Percentiles rank a stretch among this genome's conserved stretches.
Conservation (phyloP, 2,113 vertebrate genomes). For the Morone saxatilis region DNA sequence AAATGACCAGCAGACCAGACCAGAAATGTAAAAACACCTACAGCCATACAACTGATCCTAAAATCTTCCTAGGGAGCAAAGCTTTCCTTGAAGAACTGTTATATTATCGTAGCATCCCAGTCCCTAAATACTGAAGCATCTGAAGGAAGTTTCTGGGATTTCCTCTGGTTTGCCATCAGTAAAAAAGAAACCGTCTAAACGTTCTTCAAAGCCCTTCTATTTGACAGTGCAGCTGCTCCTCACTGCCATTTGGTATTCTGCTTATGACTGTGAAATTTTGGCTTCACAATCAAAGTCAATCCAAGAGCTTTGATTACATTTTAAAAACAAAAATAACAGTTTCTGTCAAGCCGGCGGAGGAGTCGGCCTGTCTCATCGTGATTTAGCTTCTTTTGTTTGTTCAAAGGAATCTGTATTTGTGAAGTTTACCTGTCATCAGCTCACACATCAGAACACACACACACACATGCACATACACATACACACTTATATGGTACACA, state of each 20-base stretch:
- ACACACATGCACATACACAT: slow-evolving; percentile 13
- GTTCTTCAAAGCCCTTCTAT: slow-evolving; percentile 43
- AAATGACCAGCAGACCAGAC: not conserved
- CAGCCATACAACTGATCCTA: not conserved
- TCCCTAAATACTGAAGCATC: not conserved
- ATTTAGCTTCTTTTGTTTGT: slow-evolving; percentile 48
- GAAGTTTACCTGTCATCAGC: slow-evolving; percentile 40
- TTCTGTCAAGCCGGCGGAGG: slow-evolving; percentile 28
- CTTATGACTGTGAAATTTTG: slow-evolving; percentile 44
- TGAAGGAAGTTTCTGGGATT: not conserved
- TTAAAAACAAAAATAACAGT: slow-evolving; percentile 48
- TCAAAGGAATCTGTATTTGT: slow-evolving; percentile 48
- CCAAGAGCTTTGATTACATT: slow-evolving; percentile 65
- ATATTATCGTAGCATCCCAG: not conserved
- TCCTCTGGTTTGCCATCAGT: not conserved
- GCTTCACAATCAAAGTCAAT: slow-evolving; percentile 58
- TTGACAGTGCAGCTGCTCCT: slow-evolving; percentile 38
- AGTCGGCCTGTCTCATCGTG: slow-evolving; percentile 2
- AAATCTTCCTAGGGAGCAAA: not conserved
- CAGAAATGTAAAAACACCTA: not conserved
- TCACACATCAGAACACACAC: not conserved
- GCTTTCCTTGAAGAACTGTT: not conserved
- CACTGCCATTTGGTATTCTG: slow-evolving; percentile 56
- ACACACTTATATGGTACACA: not conserved
- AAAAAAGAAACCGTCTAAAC: slow-evolving; percentile 23